Conservation (phyloP, 1,140 invertebrate species). For the Brachionus rubens region DNA sequence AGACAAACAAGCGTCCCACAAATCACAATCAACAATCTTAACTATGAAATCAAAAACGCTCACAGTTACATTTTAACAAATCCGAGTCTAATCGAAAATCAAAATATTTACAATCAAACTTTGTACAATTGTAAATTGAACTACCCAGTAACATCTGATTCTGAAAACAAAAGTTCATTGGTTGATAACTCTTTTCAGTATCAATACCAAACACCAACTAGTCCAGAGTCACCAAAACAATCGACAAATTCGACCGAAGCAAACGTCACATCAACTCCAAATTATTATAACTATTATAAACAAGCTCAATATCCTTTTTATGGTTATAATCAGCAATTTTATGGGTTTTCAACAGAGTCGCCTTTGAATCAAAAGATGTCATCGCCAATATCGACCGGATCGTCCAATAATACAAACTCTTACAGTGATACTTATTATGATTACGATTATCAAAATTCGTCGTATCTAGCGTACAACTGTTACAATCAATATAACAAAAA, state of each 20-base stretch:
- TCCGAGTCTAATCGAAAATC: background rate
- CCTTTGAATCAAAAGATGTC: background rate
- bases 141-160: background rate
- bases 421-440: background rate
- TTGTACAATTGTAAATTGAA: conserved; percentile 20
- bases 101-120: background rate
- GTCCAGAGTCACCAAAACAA: background rate
- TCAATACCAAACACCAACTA: no score
- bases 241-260: background rate
- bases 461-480: background rate
- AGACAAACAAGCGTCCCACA: background rate
- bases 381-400: background rate
- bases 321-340: background rate
- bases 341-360: background rate
- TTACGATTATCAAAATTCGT: background rate
- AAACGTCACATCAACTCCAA: background rate
- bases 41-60: conserved; percentile 23
- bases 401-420: background rate
- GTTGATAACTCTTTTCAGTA: no score
- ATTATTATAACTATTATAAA: background rate
- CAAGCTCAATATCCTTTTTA: background rate
- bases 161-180: background rate
- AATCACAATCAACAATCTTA: conserved; percentile 21
- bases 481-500: background rate
- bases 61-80: background rate